Evolutionary conservation across 2,797 vertebrate genomes (phyloP), one percentile per base, ranked within the genome.

Genomic region (Sparus aurata): DNA sequence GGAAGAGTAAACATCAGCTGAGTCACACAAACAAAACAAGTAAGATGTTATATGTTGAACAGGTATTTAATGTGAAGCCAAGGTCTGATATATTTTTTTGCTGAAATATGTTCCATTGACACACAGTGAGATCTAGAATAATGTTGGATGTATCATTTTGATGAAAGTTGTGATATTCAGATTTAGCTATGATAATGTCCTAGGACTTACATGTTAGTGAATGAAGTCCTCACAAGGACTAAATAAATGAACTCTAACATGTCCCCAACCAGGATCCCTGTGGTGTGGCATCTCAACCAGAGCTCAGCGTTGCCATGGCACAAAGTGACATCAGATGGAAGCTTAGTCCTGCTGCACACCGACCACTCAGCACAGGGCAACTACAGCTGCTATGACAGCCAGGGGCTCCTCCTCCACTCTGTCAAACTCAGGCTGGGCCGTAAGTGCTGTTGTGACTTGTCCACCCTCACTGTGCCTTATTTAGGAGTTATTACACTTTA

Each of bases 321-420:
- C 87, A 50, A 34, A n/a, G 82, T 94, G 67, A 85, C 84, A 34
- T 80, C 85, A 11, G 82, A 95, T 18, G 94, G 94, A 34, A 67
- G 80, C 0, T 89, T 96, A 68, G 80, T 92, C 18, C 91, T 96
- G 64, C 79, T 90, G 67, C 89, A 87, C 12, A 83, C 83, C 27
- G 80, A 87, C 72, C 93, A 50, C 63, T 87, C 92, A 1, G 93
- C 93, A 17, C 94, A 96, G 86, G 96, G 96, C 66, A 88, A 94
- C 92, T 96, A 96, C 94, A 95, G 95, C 92, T 96, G 96, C 90
- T 91, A 94, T 57, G 90, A 95, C 80, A 46, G 79, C 82, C 85
- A 25, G 2, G 93, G 94, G 52, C 65, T 80, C 60, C 89, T 94
- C 79, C 90, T 95, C 49, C 91, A 89, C 79, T 88, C 92, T 1